Percentiles rank a stretch among this genome's conserved stretches.
These are phyloP conservation scores for Patiria pectinifera DNA, from an alignment of 53 echinoderm and acorn worm genomes.

Conservation along the genomic window DNA sequence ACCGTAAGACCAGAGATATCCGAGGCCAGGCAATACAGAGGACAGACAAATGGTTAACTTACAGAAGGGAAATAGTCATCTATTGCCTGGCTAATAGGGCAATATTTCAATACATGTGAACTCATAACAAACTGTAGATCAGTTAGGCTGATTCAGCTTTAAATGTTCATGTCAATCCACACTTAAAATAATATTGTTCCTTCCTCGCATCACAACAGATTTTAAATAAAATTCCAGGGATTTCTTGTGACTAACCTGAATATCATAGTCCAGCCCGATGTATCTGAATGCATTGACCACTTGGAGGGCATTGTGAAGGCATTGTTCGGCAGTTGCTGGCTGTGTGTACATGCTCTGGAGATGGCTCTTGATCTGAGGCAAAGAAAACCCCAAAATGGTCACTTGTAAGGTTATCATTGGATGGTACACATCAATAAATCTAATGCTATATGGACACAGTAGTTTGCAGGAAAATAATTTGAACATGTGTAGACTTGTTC, in stretches of 20 bases:
- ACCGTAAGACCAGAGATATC: too few relatives aligned
- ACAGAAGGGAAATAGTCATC: not conserved
- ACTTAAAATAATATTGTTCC: not conserved
- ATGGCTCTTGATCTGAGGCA: slow-evolving; percentile 75
- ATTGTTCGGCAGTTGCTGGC: slow-evolving; percentile 96
- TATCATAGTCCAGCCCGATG: slow-evolving; percentile 93
- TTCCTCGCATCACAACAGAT: too few relatives aligned
- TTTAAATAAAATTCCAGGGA: not conserved
- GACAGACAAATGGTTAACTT: not conserved
- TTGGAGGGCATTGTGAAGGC: slow-evolving; percentile 94
- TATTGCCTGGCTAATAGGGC: slow-evolving; percentile 6
- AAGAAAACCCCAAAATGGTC: not conserved
- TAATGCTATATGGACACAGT: too few relatives aligned
- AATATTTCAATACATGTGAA: not conserved
- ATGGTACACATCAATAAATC: not conserved
- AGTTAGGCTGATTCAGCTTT: not conserved
- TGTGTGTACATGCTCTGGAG: slow-evolving; percentile 94
- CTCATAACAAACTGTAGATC: not conserved
- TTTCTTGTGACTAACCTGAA: slow-evolving; percentile 67
- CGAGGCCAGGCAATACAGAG: too few relatives aligned
- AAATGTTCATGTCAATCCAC: not conserved
- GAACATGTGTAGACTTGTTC: too few relatives aligned
- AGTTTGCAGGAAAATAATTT: too few relatives aligned
- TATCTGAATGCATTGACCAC: slow-evolving; percentile 93
- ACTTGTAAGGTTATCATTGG: not conserved